These are phyloP conservation scores for Enteromius trimaculatus DNA, from an alignment of 2,797 vertebrate genomes.

Conservation along the genomic window DNA sequence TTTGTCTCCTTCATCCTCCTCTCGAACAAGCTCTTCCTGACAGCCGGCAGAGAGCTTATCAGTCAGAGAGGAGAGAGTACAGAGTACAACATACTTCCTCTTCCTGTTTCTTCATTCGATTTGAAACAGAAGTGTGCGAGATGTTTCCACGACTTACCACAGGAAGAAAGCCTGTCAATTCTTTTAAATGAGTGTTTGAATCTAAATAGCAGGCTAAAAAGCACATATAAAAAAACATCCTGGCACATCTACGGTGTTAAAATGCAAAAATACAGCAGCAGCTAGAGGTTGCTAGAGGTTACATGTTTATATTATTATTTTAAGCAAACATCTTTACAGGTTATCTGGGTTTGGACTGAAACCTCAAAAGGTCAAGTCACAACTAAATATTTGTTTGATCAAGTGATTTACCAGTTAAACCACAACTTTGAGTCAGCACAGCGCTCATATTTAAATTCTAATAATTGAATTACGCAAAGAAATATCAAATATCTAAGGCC, in stretches of 20 bases:
- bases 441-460: not conserved
- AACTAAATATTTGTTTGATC: not conserved
- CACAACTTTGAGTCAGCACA: not conserved
- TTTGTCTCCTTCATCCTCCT: conserved; percentile 28
- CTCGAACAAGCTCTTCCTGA: conserved; percentile 33
- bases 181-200: not conserved
- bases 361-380: not conserved
- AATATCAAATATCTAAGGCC: not conserved
- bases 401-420: not conserved
- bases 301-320: not conserved
- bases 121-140: conserved; percentile 44
- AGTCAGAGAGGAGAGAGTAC: conserved; percentile 40
- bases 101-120: conserved; percentile 52
- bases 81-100: conserved; percentile 49
- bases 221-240: not conserved
- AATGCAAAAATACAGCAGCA: not conserved
- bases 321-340: not conserved
- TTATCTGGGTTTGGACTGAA: not conserved
- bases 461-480: not conserved
- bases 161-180: conserved; percentile 32
- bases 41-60: conserved; percentile 38
- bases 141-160: conserved; percentile 37
- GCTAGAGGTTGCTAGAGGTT: too few relatives aligned
- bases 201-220: not conserved
- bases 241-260: not conserved